Percentiles rank a stretch among this genome's conserved stretches.
Evolutionary conservation across 2,888 invertebrate species (phyloP).

Genomic region (Rotaria macrura): DNA sequence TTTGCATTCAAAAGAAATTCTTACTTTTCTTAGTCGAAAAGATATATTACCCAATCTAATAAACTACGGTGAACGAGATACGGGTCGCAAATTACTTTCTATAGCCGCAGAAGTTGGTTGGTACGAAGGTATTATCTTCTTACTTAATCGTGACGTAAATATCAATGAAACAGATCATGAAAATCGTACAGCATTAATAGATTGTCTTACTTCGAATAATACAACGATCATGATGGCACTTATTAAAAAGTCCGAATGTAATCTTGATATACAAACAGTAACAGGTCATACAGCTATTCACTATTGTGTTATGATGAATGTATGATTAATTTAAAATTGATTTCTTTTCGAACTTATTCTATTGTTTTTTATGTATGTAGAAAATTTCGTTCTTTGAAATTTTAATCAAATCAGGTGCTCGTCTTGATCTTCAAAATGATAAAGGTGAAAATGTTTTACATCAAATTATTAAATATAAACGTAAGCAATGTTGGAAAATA

Average conservation of each 20-base stretch:
- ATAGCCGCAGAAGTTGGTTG: neutral
- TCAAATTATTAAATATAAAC: neutral
- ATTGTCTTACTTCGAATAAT: neutral
- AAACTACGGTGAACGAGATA: neutral
- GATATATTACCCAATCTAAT: neutral
- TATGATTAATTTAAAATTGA: neutral
- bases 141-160: neutral
- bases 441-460: conserved; percentile 2
- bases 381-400: neutral
- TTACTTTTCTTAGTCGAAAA: neutral
- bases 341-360: too few species aligned
- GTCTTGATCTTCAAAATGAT: neutral
- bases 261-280: neutral
- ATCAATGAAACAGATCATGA: conserved; percentile 4
- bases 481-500: neutral
- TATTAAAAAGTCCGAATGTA: neutral
- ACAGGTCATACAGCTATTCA: neutral
- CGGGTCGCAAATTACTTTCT: neutral
- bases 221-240: neutral
- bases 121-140: neutral
- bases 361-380: neutral
- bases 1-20: neutral
- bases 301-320: neutral
- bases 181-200: neutral
- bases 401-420: neutral